Percentiles rank a stretch among this genome's conserved stretches.
phyloP scores from a whole-genome alignment of 2,888 invertebrate genomes.

The Scaptomyza parva region DNA sequence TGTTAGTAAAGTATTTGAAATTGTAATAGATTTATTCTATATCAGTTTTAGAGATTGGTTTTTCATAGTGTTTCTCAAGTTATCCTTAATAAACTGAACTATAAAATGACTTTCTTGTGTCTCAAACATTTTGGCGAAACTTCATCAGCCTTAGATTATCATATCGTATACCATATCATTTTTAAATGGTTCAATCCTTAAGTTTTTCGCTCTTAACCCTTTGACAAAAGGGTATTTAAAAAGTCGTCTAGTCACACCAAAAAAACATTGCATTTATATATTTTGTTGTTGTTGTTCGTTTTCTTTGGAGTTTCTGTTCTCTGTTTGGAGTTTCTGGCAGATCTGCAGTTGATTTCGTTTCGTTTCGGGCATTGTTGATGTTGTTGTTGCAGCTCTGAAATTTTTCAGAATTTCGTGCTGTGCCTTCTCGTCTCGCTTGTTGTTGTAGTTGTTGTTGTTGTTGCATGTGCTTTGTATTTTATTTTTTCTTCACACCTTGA shows the following conservation, averaged over 20 bases:
- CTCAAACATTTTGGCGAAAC: not conserved
- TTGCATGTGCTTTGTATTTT: constrained; percentile 71
- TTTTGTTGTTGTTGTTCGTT: not conserved
- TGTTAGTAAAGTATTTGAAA: not conserved
- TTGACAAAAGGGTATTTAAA: not conserved
- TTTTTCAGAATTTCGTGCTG: constrained; percentile 80
- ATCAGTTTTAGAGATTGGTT: not conserved
- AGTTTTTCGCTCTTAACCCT: too few relatives aligned
- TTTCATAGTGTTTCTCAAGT: too few relatives aligned
- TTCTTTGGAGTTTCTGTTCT: constrained; percentile 20
- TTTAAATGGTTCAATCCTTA: too few relatives aligned
- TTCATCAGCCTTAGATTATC: not conserved
- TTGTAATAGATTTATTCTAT: not conserved
- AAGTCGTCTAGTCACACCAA: too few relatives aligned
- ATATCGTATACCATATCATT: too few relatives aligned
- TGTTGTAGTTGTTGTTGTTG: constrained; percentile 33
- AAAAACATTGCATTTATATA: not conserved
- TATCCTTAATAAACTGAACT: not conserved
- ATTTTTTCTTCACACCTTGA: constrained; percentile 79
- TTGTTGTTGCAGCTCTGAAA: constrained; percentile 48
- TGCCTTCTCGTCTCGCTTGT: constrained; percentile 30
- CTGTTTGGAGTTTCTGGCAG: constrained; percentile 53
- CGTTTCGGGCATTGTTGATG: constrained; percentile 49
- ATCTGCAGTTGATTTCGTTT: constrained; percentile 75
- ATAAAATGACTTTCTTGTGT: too few relatives aligned